phyloP scores from a whole-genome alignment of 1,140 invertebrate species.

The Diorhabda sublineata region DNA sequence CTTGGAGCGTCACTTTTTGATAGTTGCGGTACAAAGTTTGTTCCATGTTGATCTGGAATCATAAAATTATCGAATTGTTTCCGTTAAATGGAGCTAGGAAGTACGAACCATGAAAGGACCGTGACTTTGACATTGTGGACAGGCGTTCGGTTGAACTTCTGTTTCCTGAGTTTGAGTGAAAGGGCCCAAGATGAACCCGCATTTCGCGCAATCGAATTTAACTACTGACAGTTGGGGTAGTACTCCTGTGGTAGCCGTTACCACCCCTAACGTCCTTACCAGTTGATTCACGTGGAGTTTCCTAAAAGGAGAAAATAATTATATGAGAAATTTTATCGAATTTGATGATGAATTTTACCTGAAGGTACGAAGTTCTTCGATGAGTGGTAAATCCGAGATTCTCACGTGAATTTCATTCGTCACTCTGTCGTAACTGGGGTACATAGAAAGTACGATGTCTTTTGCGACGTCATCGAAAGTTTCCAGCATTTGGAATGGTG shows the following conservation, averaged over 20 bases:
- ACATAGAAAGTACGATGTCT: constrained; percentile 90
- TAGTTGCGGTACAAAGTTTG: constrained; percentile 98
- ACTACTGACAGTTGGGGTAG: constrained; percentile 92
- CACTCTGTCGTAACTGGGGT: constrained; percentile 93
- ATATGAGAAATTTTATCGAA: not conserved
- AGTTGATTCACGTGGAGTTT: constrained; percentile 95
- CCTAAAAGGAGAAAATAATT: constrained; percentile 51
- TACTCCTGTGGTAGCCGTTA: constrained; percentile 93
- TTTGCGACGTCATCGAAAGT: constrained; percentile 96
- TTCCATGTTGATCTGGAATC: constrained; percentile 78
- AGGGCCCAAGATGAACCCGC: constrained; percentile 91
- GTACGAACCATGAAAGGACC: constrained; percentile 85
- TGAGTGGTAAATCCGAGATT: constrained; percentile 90
- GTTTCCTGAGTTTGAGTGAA: constrained; percentile 90
- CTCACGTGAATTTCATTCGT: constrained; percentile 90
- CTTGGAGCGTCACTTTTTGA: constrained; percentile 96
- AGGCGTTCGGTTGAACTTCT: constrained; percentile 93
- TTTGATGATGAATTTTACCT: constrained; percentile 51
- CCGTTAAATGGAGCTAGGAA: not conserved
- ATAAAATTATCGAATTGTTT: not conserved
- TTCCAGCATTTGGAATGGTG: constrained; percentile 91
- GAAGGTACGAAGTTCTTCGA: constrained; percentile 93
- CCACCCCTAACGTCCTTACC: constrained; percentile 91
- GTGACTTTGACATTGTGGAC: constrained; percentile 95
- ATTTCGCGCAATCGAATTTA: constrained; percentile 97